Evolutionary conservation across 1,140 invertebrate species (phyloP), one percentile per base, ranked within the genome.

Genomic region (Augochlora pura): DNA sequence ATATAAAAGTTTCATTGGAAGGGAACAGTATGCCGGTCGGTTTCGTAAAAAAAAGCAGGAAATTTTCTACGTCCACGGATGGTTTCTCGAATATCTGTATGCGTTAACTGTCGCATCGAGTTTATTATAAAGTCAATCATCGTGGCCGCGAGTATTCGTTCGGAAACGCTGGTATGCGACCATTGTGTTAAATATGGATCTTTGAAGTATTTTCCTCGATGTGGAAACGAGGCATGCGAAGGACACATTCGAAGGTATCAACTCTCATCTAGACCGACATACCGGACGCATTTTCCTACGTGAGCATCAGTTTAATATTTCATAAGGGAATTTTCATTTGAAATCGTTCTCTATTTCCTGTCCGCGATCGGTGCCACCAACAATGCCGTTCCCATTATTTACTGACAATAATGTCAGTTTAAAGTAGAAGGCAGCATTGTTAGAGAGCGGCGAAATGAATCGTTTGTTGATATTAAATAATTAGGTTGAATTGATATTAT

Each of bases 101-200:
- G 27, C 42, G 18, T 14, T 49, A n/a, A 25, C 32, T 42, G 38
- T 54, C 60, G 4, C 46, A 21, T 62, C 23, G 54, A 62, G 68
- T 62, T n/a, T 46, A 42, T 72, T 72, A 59, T 6, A 14, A 72
- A 78, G 72, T 64, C 68, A 25, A 78, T 23, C n/a, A 72, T 72
- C 38, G 59, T n/a, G 67, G 67, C 69, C 67, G 49, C 18, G 14
- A 60, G 76, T 69, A 72, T 23, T 72, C 42, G 23, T 42, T 42
- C 72, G 65, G n/a, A 78, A 72, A 64, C 64, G 76, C 69, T 72
- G 27, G 42, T 72, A 78, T 72, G 38, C 49, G 42, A 18, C 60
- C 60, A 57, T 65, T 78, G 76, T 78, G 76, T 78, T 78, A 78
- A 78, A 78, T 78, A 78, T 72, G 76, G 76, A 78, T 65, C 76